Percentiles rank a stretch among this genome's conserved stretches.
Evolutionary conservation across 2,113 vertebrate genomes (phyloP).

Genomic region (Petromus typicus): DNA sequence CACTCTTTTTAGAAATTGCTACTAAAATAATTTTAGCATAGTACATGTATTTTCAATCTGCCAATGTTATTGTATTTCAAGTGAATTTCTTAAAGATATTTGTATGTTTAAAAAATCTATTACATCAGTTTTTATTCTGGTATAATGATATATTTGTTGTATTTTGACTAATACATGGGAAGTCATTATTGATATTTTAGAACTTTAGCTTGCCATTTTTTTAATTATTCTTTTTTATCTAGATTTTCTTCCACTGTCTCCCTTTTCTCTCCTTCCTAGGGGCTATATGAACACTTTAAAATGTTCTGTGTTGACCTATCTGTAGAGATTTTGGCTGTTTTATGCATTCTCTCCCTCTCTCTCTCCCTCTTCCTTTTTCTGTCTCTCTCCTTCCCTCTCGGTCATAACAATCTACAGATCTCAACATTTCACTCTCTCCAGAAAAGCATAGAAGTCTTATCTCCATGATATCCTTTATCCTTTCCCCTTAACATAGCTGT

Average conservation of each 20-base stretch:
- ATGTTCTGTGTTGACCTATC: not conserved
- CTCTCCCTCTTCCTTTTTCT: not conserved
- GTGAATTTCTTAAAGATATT: not conserved
- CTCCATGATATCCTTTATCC: not conserved
- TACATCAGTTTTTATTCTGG: not conserved
- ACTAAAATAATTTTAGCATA: slow-evolving; percentile 17
- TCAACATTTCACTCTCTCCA: not conserved
- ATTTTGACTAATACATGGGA: not conserved
- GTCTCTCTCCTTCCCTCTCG: fast-evolving
- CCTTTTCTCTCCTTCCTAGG: not conserved
- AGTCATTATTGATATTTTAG: slow-evolving; percentile 7
- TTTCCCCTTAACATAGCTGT: not conserved
- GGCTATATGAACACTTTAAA: not conserved
- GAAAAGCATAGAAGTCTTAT: not conserved
- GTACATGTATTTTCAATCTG: not conserved
- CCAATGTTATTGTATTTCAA: not conserved
- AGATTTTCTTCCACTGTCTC: not conserved
- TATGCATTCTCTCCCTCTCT: not conserved
- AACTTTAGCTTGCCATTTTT: not conserved
- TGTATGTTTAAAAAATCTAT: not conserved
- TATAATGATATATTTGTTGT: not conserved
- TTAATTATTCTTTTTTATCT: not conserved
- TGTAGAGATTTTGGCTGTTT: not conserved
- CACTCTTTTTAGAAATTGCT: not conserved
- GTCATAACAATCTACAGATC: not conserved